A percentile compares a stretch with the other conserved stretches of the same genome.
Evolutionary conservation across 1,140 invertebrate genomes (phyloP).

Genomic region (Leptinotarsa texana): DNA sequence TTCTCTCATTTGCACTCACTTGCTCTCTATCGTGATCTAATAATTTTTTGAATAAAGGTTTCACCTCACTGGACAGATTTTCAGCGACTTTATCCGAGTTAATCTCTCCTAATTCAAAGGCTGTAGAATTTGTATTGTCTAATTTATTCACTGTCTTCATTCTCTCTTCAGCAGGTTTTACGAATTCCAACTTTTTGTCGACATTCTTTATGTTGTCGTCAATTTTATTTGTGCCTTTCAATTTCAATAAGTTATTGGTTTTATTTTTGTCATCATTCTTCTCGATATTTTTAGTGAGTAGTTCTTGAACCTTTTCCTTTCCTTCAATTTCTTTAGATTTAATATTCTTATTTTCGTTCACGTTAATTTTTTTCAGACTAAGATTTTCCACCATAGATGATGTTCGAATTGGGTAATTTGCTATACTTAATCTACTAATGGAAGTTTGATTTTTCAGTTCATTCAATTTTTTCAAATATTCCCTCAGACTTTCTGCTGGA

Average conservation of each 20-base stretch:
- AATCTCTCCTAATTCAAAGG: not conserved
- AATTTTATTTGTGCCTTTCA: not conserved
- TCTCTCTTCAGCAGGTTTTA: not conserved
- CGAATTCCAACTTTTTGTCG: not conserved
- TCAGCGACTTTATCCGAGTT: not conserved
- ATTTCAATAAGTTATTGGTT: not conserved
- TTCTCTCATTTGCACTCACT: not conserved
- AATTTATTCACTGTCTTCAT: not conserved
- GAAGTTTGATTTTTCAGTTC: slow-evolving; percentile 14
- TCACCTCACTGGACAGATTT: not conserved
- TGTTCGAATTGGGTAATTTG: not conserved
- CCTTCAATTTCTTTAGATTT: not conserved
- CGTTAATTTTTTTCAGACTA: not conserved
- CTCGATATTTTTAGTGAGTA: not conserved
- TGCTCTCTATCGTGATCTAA: not conserved
- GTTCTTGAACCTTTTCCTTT: not conserved
- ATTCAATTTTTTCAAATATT: slow-evolving; percentile 12
- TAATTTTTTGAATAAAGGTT: not conserved
- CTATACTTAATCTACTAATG: not conserved
- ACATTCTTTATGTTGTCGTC: not conserved
- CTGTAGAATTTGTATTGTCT: not conserved
- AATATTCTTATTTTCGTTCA: not conserved
- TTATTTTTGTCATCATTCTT: not conserved
- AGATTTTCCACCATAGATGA: not conserved
- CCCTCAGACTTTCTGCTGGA: not conserved